Evolutionary conservation across 2,797 vertebrate species (phyloP).

Genomic region (Anomalospiza imberbis): DNA sequence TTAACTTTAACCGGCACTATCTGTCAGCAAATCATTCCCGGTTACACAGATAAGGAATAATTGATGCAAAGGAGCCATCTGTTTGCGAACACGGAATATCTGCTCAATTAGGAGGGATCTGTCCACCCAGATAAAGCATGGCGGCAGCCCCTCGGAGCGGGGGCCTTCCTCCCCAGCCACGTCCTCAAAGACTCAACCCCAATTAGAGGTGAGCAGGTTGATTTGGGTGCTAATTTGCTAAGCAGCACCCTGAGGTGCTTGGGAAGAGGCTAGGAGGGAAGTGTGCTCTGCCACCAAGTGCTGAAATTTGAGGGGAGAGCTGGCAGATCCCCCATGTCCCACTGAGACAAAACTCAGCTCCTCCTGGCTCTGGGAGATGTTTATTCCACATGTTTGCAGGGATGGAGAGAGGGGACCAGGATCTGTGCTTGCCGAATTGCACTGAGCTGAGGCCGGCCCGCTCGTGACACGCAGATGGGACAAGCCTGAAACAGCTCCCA

Average conservation of each 20-base stretch:
- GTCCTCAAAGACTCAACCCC: conserved; percentile 75
- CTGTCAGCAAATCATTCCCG: conserved; percentile 75
- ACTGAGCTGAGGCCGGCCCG: neutral
- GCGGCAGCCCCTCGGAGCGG: neutral
- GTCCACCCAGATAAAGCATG: conserved; percentile 67
- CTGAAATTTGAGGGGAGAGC: neutral
- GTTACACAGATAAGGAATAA: conserved; percentile 77
- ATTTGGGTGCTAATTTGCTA: conserved; percentile 59
- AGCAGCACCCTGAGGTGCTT: conserved; percentile 31
- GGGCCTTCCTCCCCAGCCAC: conserved; percentile 19
- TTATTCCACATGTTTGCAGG: neutral
- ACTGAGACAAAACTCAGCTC: neutral
- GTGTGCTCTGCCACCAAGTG: neutral
- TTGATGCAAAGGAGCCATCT: conserved; percentile 79
- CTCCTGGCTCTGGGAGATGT: neutral
- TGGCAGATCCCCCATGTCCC: neutral
- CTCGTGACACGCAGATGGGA: rapidly evolving
- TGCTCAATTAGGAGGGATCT: conserved; percentile 75
- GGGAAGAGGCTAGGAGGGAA: neutral
- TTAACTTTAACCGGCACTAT: conserved; percentile 44
- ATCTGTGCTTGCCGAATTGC: rapidly evolving
- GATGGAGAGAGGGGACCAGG: neutral
- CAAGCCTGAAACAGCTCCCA: neutral
- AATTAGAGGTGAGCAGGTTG: conserved; percentile 65
- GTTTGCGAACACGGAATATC: conserved; percentile 71